Evolutionary conservation across 2,113 vertebrate genomes (phyloP), one percentile per base, ranked within the genome.

Genomic region (Passer montanus): DNA sequence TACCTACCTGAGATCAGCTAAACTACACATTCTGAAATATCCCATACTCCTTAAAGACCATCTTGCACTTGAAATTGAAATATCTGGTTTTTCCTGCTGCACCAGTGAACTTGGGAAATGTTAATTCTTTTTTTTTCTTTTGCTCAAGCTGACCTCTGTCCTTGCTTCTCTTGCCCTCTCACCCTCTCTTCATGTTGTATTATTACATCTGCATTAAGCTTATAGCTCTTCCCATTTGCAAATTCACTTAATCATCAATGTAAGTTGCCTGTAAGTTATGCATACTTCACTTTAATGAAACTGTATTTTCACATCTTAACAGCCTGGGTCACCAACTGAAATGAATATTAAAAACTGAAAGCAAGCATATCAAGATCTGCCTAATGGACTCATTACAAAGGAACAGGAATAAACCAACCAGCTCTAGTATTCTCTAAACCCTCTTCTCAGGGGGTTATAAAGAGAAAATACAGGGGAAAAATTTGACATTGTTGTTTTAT

Each of bases 261-360:
- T 64, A 95, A 84, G 62, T 30, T 78, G 60, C 31, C 62, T 77
- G 9, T 53, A 56, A 94, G 74, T 85, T 79, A 90, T 26, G 14
- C 62, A 75, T 7, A 52, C 56, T 90, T 96, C 78, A 76, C 37
- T 72, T 81, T 70, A 92, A 93, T 87, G 56, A 89, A 97, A 87
- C 35, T 72, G n/a, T 64, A 67, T 92, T 94, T 92, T 60, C 90
- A 83, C 59, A 86, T 89, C 62, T 89, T 77, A 92, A 35, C 35
- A 72, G 50, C 20, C 56, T 70, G 47, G 79, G 75, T 90, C 83
- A 88, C 27, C 37, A 75, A 1, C 4, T 91, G 55, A 94, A 95
- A 93, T 60, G 15, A 90, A 47, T 76, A 89, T 87, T 91, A 62
- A 67, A 82, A 80, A 89, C 72, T 28, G n/a, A 44, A 94, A 93